Evolutionary conservation across 2,113 vertebrate species (phyloP).

Genomic region (Ondatra zibethicus): DNA sequence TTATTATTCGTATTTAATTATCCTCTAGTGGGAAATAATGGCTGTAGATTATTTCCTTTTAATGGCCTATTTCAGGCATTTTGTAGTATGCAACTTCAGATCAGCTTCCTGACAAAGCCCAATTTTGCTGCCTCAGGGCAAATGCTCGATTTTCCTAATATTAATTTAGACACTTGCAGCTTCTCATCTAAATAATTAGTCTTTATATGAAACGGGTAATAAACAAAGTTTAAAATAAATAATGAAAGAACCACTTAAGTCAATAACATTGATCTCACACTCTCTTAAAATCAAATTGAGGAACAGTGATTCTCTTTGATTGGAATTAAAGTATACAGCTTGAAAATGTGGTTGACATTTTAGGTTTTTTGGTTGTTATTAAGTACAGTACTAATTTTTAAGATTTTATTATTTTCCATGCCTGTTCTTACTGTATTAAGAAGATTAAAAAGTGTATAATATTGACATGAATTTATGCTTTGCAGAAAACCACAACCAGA

Average conservation of each 20-base stretch:
- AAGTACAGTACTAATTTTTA: constrained; percentile 73
- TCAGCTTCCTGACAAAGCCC: constrained; percentile 68
- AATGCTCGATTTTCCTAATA: constrained; percentile 79
- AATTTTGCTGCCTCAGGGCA: constrained; percentile 83
- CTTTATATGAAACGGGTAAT: constrained; percentile 83
- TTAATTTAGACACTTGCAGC: constrained; percentile 85
- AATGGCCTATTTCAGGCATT: constrained; percentile 75
- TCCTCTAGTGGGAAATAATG: constrained; percentile 79
- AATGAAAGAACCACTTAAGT: constrained; percentile 85
- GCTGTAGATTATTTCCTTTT: constrained; percentile 68
- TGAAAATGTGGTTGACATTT: constrained; percentile 78
- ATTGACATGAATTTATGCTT: background rate
- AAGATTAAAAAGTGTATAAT: constrained; percentile 50
- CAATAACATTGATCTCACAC: constrained; percentile 84
- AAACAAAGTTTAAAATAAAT: constrained; percentile 87
- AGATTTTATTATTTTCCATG: background rate
- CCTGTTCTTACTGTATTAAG: constrained; percentile 73
- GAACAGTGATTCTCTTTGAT: constrained; percentile 81
- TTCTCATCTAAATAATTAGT: constrained; percentile 86
- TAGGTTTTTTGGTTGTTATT: constrained; percentile 77
- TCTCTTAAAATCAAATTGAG: constrained; percentile 83
- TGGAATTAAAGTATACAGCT: constrained; percentile 73
- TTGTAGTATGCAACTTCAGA: constrained; percentile 65
- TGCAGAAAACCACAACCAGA: constrained; percentile 39
- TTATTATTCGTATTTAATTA: constrained; percentile 86